These are phyloP conservation scores for Halichoerus grypus DNA, from an alignment of 2,113 vertebrate genomes.

Conservation along the genomic window DNA sequence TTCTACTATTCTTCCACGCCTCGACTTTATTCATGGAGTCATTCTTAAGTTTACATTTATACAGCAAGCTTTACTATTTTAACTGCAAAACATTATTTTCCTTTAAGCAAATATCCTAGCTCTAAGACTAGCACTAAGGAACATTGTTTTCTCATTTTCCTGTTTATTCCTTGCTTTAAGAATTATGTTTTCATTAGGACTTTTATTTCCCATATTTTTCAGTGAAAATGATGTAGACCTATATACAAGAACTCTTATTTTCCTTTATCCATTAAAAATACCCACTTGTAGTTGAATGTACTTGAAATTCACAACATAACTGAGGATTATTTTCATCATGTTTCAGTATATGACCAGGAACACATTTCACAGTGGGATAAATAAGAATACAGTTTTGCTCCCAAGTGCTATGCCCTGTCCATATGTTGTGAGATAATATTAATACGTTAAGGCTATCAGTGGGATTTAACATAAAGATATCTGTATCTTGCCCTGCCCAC, in stretches of 20 bases:
- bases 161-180: not conserved
- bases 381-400: not conserved
- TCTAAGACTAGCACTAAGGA: not conserved
- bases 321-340: not conserved
- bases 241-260: not conserved
- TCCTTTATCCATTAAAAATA: not conserved
- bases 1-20: not conserved
- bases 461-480: not conserved
- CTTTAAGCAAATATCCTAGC: not conserved
- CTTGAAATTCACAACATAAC: not conserved
- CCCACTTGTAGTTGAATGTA: not conserved
- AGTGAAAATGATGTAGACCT: not conserved
- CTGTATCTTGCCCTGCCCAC: not conserved
- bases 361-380: not conserved
- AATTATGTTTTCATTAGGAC: not conserved
- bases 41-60: not conserved
- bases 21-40: not conserved
- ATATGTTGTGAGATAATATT: not conserved
- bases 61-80: not conserved
- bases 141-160: not conserved
- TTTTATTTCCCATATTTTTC: slow-evolving; percentile 7
- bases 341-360: not conserved
- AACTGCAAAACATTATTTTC: not conserved
- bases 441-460: not conserved
- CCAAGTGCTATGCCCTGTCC: not conserved